Conservation (phyloP, 2,797 vertebrate species). For the Phataginus tricuspis region DNA sequence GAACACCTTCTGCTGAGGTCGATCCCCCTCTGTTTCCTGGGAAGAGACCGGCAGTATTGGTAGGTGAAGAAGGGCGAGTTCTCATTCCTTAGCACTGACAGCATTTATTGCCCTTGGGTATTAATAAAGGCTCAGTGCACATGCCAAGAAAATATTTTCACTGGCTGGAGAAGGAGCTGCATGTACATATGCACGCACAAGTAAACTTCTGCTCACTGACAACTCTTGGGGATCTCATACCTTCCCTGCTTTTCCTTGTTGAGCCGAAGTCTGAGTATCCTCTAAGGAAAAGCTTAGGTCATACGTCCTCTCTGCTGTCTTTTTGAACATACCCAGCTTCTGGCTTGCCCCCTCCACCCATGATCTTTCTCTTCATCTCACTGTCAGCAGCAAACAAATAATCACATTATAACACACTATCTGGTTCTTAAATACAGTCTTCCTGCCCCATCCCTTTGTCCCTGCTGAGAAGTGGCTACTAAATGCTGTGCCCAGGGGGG, state of each 20-base stretch:
- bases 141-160: constrained; percentile 61
- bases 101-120: constrained; percentile 29
- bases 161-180: constrained; percentile 41
- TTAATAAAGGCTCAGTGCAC: neutral
- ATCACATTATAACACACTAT: neutral
- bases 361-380: neutral
- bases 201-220: constrained; percentile 29
- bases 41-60: constrained; percentile 11
- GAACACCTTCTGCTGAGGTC: constrained; percentile 36
- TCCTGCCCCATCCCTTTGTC: neutral
- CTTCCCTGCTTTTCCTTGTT: constrained; percentile 11
- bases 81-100: constrained; percentile 63
- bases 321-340: neutral
- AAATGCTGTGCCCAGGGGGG: neutral
- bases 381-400: neutral
- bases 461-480: neutral
- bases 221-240: neutral
- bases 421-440: neutral
- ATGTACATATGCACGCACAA: neutral
- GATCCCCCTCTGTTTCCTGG: constrained; percentile 8
- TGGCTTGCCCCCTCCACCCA: neutral
- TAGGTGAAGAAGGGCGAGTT: constrained; percentile 36
- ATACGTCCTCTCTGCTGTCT: neutral
- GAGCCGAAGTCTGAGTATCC: constrained; percentile 2
- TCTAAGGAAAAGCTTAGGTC: neutral